phyloP scores from a whole-genome alignment of 1,140 invertebrate species.

The Drosophila bifasciata region DNA sequence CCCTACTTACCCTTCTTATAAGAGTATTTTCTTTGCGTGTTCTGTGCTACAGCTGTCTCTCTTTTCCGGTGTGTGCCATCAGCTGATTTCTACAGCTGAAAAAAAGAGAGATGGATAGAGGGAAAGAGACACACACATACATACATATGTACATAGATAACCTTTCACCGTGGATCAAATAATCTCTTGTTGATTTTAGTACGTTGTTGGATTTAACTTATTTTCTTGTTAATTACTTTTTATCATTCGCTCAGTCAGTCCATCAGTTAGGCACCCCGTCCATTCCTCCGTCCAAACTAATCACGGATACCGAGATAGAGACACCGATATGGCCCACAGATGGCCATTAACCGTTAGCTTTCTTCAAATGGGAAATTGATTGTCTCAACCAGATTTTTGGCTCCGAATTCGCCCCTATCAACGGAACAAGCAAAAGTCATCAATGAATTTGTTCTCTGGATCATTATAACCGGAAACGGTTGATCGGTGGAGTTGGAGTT shows the following conservation, averaged over 20 bases:
- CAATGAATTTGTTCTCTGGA: slow-evolving; percentile 33
- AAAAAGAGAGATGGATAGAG: slow-evolving; percentile 1
- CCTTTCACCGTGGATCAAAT: slow-evolving; percentile 59
- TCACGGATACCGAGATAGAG: slow-evolving; percentile 37
- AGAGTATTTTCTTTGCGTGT: slow-evolving; percentile 12
- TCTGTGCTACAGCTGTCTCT: slow-evolving; percentile 46
- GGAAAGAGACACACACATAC: slow-evolving; percentile 11
- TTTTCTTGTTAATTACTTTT: slow-evolving; percentile 72
- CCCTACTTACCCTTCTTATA: background rate
- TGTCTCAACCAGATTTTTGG: slow-evolving; percentile 40
- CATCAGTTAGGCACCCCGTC: background rate
- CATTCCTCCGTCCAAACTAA: slow-evolving; percentile 35
- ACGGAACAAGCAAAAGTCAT: slow-evolving; percentile 15
- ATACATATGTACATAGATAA: slow-evolving; percentile 31
- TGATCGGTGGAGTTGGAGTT: slow-evolving; percentile 18
- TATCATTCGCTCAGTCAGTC: slow-evolving; percentile 47
- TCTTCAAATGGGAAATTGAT: slow-evolving; percentile 58
- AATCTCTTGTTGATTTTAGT: slow-evolving; percentile 31
- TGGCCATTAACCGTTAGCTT: slow-evolving; percentile 62
- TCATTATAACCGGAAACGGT: slow-evolving; percentile 45
- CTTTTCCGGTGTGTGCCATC: slow-evolving; percentile 9
- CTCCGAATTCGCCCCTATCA: slow-evolving; percentile 8
- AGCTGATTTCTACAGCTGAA: slow-evolving; percentile 15
- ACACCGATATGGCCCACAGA: slow-evolving; percentile 37
- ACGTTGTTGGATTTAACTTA: slow-evolving; percentile 52